Evolutionary conservation across 1,140 invertebrate species (phyloP), one percentile per base, ranked within the genome.

Genomic region (Maconellicoccus hirsutus): DNA sequence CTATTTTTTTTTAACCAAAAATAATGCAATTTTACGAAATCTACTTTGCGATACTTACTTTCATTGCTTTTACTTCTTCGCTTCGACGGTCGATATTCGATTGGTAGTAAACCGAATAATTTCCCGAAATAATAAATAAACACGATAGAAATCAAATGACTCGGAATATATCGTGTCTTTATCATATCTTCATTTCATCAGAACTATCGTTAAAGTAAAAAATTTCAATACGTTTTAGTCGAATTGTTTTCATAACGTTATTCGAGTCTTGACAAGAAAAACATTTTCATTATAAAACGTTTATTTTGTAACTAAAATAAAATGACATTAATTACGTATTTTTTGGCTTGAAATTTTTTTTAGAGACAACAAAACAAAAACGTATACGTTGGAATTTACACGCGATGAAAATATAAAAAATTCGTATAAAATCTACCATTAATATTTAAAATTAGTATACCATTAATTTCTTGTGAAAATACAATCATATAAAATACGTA

Each of bases 91-190:
- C 16, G 2, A 23, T 66, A 66, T 22, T 25, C 6, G 8, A 66
- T 25, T 22, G 61, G 61, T 25, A 66, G 25, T 26, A 66, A 66
- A 2, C 61, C 61, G 16, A 66, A 66, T 66, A 66, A 25, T 66
- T 66, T 66, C 16, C 61, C 61, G 25, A 66, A 66, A 66, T 66
- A 66, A 66, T 66, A 66, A 23, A 66, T 66, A 23, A 66, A 66
- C 4, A 19, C 16, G 19, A 66, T 26, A 23, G 19, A 26, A 66
- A 4, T 66, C 25, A 66, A 25, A 66, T 66, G 61, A 4, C 25
- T 52, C 42, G 42, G 42, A 8, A 33, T 59, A 59, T 59, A 59
- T 16, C 6, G 4, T 16, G 52, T 19, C n/a, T 59, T 59, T 16
- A 22, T 4, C 52, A 59, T 59, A 59, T 16, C 33, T 38, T 38